Evolutionary conservation across 2,888 invertebrate species (phyloP).

Genomic region (Nomada goodeniana): DNA sequence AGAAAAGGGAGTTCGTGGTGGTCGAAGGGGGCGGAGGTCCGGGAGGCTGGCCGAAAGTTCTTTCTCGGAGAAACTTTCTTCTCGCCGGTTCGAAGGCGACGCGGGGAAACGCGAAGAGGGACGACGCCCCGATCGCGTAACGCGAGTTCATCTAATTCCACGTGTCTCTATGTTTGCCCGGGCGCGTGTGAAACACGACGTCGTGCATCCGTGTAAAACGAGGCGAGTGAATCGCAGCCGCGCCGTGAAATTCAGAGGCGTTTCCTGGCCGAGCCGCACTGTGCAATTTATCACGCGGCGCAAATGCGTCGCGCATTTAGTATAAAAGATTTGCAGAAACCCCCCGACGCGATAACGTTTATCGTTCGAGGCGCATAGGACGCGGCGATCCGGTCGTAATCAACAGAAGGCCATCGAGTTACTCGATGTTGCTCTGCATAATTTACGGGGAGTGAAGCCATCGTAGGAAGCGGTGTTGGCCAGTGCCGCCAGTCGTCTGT

Average conservation of each 20-base stretch:
- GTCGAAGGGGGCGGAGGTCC: background rate
- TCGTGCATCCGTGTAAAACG: conserved; percentile 4
- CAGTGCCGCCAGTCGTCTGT: background rate
- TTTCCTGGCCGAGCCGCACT: conserved; percentile 1
- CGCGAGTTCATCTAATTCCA: conserved; percentile 49
- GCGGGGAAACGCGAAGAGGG: background rate
- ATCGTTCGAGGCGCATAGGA: conserved; percentile 18
- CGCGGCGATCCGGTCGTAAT: conserved; percentile 54
- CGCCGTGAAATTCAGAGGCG: background rate
- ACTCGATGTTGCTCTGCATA: conserved; percentile 42
- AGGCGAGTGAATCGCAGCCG: too few relatives aligned
- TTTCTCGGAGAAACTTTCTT: conserved; percentile 34
- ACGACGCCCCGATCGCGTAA: conserved; percentile 42
- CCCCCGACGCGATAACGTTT: too few relatives aligned
- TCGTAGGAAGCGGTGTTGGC: conserved; percentile 1
- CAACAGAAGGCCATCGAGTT: conserved; percentile 60
- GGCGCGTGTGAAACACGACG: conserved; percentile 40
- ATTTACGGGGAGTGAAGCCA: conserved; percentile 44
- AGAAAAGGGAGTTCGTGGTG: conserved; percentile 5
- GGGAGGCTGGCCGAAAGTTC: conserved; percentile 7
- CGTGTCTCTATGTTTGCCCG: conserved; percentile 37
- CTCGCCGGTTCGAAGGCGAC: background rate
- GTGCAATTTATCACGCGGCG: background rate
- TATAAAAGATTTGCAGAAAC: too few relatives aligned
- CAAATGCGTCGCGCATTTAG: background rate